These are phyloP conservation scores for Oreochromis tanganicae DNA, from an alignment of 2,113 vertebrate genomes.

Conservation along the genomic window DNA sequence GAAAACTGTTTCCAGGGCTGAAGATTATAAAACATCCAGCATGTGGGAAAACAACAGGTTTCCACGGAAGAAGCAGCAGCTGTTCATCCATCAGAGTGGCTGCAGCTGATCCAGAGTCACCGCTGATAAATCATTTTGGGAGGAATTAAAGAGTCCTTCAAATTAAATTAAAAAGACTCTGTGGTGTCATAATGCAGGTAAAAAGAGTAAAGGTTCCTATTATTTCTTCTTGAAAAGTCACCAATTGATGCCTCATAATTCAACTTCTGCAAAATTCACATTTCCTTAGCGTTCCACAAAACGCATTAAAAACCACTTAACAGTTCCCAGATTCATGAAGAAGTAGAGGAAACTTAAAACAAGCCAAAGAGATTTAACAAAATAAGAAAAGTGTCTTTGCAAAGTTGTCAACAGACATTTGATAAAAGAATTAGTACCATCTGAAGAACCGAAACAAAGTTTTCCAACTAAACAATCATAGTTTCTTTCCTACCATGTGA, in stretches of 20 bases:
- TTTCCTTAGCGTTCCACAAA: not conserved
- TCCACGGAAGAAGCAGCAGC: not conserved
- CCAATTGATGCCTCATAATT: not conserved
- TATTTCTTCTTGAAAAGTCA: not conserved
- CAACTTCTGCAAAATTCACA: not conserved
- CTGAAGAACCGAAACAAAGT: not conserved
- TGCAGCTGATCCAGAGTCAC: not conserved
- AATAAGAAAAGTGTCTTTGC: not conserved
- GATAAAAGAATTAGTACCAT: not conserved
- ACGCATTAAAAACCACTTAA: not conserved
- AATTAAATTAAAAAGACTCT: not conserved
- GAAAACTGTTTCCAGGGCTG: not conserved
- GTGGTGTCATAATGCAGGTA: not conserved
- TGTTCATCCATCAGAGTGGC: not conserved
- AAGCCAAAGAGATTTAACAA: not conserved
- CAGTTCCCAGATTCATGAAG: not conserved
- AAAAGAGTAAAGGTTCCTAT: too few species aligned
- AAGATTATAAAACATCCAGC: not conserved
- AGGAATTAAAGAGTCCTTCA: not conserved
- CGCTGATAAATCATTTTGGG: not conserved
- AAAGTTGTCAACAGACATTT: not conserved
- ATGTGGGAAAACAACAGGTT: not conserved
- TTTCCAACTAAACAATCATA: not conserved
- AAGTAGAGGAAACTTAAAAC: not conserved
- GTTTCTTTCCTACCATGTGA: not conserved